Conservation (phyloP, 2,888 invertebrate species). For the Chrysomela aeneicollis region DNA sequence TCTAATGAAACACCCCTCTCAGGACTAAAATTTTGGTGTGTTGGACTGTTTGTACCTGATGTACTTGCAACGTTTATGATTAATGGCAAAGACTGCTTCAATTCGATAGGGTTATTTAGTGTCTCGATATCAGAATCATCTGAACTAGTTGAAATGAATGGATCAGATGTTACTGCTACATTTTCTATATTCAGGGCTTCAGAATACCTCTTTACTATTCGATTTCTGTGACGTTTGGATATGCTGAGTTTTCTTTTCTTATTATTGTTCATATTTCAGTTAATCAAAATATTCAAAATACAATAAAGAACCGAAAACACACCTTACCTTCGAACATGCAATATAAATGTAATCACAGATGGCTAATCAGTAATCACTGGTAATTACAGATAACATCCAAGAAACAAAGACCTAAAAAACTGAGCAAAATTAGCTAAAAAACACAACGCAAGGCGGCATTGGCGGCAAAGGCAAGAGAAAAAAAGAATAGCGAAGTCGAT, state of each 20-base stretch:
- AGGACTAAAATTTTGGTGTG: neutral
- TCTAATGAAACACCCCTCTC: too few species aligned
- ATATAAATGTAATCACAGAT: too few species aligned
- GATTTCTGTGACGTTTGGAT: conserved; percentile 2
- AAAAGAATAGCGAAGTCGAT: too few species aligned
- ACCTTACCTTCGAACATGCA: neutral
- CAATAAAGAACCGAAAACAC: neutral
- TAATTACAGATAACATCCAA: neutral
- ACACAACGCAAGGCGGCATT: too few species aligned
- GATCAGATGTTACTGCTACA: neutral
- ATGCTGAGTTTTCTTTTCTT: neutral
- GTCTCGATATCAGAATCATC: neutral
- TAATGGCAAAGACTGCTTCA: neutral
- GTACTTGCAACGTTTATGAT: neutral
- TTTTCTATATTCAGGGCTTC: conserved; percentile 7
- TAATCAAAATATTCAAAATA: neutral
- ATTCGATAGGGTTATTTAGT: neutral
- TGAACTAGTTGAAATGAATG: neutral
- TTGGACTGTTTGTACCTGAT: conserved; percentile 3
- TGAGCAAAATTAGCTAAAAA: too few species aligned
- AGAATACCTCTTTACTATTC: conserved; percentile 6
- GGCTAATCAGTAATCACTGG: neutral
- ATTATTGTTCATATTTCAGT: neutral
- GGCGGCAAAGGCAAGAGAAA: too few species aligned
- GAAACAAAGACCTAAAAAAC: too few species aligned